Evolutionary conservation across 64 coral and sea anemone genomes (phyloP).

Genomic region (Montipora foliosa): DNA sequence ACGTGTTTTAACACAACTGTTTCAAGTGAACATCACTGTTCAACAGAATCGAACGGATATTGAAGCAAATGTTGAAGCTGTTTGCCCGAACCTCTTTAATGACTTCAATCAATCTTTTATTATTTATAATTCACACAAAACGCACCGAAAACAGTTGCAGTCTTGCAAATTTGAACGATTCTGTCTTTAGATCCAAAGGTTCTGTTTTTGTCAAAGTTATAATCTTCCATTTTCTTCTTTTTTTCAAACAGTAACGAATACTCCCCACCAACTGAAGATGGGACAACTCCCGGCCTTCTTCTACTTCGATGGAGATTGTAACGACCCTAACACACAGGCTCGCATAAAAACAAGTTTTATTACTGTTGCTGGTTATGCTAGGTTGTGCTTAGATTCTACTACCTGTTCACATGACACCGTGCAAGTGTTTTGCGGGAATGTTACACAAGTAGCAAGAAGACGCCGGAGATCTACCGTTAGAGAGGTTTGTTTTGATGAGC

Average conservation of each 20-base stretch:
- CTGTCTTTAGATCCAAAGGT: too few relatives aligned
- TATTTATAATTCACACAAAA: too few relatives aligned
- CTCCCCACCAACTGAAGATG: not conserved
- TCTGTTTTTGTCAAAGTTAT: not conserved
- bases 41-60: too few relatives aligned
- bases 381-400: not conserved
- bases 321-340: constrained; percentile 43
- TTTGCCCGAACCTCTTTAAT: too few relatives aligned
- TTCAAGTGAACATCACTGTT: too few relatives aligned
- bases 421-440: constrained; percentile 26
- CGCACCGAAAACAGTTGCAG: too few relatives aligned
- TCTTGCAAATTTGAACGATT: too few relatives aligned
- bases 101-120: too few relatives aligned
- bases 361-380: not conserved
- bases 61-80: too few relatives aligned
- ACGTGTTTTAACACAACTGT: too few relatives aligned
- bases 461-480: not conserved
- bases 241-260: not conserved
- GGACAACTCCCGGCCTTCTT: not conserved
- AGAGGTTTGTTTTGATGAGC: not conserved
- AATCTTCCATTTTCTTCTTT: not conserved
- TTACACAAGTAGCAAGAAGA: not conserved
- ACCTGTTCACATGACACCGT: not conserved
- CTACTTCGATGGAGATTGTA: constrained; percentile 62
- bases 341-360: not conserved